Base-by-base conservation (phyloP, 2,888 invertebrate genomes). In the Germaria angustata region DNA sequence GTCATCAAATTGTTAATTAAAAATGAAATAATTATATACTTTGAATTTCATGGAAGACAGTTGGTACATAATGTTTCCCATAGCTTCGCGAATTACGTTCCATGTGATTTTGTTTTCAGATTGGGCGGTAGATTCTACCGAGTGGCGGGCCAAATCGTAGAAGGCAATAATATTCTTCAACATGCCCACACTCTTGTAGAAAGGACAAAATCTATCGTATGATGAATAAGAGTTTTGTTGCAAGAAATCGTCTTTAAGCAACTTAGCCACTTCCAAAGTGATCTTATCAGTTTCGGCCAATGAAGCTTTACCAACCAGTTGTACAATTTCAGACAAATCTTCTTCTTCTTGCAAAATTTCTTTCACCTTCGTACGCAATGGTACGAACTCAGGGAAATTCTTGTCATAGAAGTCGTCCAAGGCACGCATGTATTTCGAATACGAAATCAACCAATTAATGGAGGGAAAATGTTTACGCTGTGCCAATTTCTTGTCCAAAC, bases 121-220 rank as follows among this genome's bases (percentile, higher is more conserved):
- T 92, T 99, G 99, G 71, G 99, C 98, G 32, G 99, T 99, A 84
- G 97, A 95, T 92, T 99, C 99, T 1, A 99, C 99, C 1, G 99
- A 97, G 91, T 99, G 99, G 84, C 98, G 95, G 39, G 99, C 95
- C 96, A 99, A 95, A 92, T 99, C 99, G 92, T 99, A 99, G 93
- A 99, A 98, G 71, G 97, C 93, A 89, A 99, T 98, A 92, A 99
- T 98, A 93, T 99, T 99, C 91, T 94, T 95, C 90, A 99, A 92
- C 99, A 99, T 99, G 87, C 98, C 99, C 80, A 98, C 98, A 15
- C 99, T 99, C 93, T 99, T 99, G 94, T 99, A 99, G 94, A 99
- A 99, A 88, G 99, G 99, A 90, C 99, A 99, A 94, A 98, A 99
- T 85, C 99, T 95, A 92, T 98, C 98, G 92, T 98, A 98, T 1